A percentile compares a stretch with the other conserved stretches of the same genome.
Conservation (phyloP, 1,140 invertebrate species). For the Apis florea region DNA sequence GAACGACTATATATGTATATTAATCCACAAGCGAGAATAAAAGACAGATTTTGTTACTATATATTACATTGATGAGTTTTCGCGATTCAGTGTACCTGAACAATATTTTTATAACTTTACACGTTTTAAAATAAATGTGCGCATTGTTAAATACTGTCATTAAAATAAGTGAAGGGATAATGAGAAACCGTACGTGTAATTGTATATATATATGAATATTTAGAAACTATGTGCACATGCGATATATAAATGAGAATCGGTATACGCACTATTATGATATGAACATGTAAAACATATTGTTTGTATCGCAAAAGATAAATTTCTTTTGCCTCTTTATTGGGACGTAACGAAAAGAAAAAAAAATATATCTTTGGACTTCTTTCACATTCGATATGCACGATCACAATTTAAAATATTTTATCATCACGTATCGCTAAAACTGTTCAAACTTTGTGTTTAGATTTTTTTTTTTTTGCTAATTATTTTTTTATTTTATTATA, state of each 20-base stretch:
- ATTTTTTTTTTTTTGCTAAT: too few species aligned
- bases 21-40: slow-evolving; percentile 10
- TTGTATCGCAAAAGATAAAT: not conserved
- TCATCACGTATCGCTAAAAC: not conserved
- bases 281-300: not conserved
- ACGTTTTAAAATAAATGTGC: not conserved
- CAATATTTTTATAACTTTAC: slow-evolving; percentile 8
- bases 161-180: not conserved
- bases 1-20: not conserved
- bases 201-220: not conserved
- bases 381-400: not conserved
- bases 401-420: not conserved
- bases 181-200: not conserved
- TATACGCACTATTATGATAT: not conserved
- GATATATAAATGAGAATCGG: not conserved
- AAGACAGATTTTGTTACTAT: not conserved
- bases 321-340: not conserved
- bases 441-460: too few species aligned
- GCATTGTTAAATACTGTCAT: not conserved
- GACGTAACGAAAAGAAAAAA: not conserved
- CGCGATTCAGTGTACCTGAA: slow-evolving; percentile 34
- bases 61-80: slow-evolving; percentile 18
- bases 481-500: not conserved
- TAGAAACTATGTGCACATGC: not conserved
- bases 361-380: not conserved